Percentiles rank a stretch among this genome's conserved stretches.
Evolutionary conservation across 2,797 vertebrate species (phyloP).

Genomic region (Notolabrus celidotus): DNA sequence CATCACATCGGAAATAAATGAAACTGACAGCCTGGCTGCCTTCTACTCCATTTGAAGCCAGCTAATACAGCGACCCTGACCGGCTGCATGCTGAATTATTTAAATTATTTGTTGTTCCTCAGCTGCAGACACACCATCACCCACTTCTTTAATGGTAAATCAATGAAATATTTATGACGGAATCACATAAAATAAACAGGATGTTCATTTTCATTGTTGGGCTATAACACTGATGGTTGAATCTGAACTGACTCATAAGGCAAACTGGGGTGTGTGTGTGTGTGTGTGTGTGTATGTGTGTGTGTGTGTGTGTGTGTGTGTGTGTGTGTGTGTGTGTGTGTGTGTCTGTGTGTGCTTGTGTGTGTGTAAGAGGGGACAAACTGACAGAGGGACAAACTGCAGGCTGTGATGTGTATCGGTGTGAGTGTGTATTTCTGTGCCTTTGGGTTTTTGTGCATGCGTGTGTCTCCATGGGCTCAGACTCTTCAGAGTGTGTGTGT

Average conservation of each 20-base stretch:
- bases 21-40: constrained; percentile 24
- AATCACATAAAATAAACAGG: constrained; percentile 69
- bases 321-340: not conserved
- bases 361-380: not conserved
- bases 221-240: constrained; percentile 57
- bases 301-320: not conserved
- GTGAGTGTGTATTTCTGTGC: constrained; percentile 40
- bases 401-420: constrained; percentile 36
- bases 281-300: not conserved
- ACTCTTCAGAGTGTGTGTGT: constrained; percentile 45
- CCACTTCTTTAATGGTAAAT: constrained; percentile 63
- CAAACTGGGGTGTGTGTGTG: not conserved
- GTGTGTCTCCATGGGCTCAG: constrained; percentile 46
- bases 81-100: constrained; percentile 62
- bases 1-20: no score
- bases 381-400: constrained; percentile 47
- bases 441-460: constrained; percentile 23
- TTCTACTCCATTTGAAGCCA: constrained; percentile 9
- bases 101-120: constrained; percentile 62
- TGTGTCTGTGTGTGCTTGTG: not conserved
- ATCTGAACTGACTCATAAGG: constrained; percentile 60
- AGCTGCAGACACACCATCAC: constrained; percentile 58
- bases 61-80: constrained; percentile 30
- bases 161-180: constrained; percentile 74
- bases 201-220: constrained; percentile 62